Conservation (phyloP, 2,888 invertebrate species). For the Anticlea derivata region DNA sequence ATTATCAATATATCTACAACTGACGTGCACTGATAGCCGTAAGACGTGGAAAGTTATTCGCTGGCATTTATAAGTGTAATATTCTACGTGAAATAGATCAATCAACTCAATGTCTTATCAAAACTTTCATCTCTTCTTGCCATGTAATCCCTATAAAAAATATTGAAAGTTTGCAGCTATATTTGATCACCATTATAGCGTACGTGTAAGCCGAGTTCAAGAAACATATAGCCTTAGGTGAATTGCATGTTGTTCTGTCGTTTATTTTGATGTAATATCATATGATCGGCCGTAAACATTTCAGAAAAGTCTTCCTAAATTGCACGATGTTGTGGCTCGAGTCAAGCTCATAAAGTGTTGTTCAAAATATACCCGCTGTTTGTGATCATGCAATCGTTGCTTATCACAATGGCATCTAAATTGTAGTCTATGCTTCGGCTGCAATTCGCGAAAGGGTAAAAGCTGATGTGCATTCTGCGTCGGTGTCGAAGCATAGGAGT, state of each 20-base stretch:
- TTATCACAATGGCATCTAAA: slow-evolving; percentile 64
- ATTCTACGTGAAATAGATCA: slow-evolving; percentile 23
- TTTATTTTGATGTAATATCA: slow-evolving; percentile 30
- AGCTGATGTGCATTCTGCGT: slow-evolving; percentile 61
- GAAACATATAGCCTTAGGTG: slow-evolving; percentile 13
- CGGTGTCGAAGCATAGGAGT: slow-evolving; percentile 64
- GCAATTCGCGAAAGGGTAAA: slow-evolving; percentile 70
- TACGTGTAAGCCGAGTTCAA: slow-evolving; percentile 6
- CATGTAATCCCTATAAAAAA: slow-evolving; percentile 3
- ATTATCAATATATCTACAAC: slow-evolving; percentile 44
- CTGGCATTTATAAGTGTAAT: slow-evolving; percentile 13
- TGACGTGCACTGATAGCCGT: slow-evolving; percentile 35
- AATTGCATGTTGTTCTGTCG: slow-evolving; percentile 32
- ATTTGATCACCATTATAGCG: slow-evolving; percentile 8
- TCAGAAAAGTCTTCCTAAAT: slow-evolving; percentile 24
- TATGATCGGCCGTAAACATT: slow-evolving; percentile 27
- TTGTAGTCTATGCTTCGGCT: slow-evolving; percentile 41
- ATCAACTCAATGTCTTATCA: slow-evolving; percentile 18
- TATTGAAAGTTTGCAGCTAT: slow-evolving; percentile 1
- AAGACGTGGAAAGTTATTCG: slow-evolving; percentile 19
- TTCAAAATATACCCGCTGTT: slow-evolving; percentile 46
- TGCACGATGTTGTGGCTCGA: slow-evolving; percentile 29
- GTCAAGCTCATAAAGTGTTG: slow-evolving; percentile 32
- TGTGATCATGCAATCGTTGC: slow-evolving; percentile 54
- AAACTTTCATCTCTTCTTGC: slow-evolving; percentile 19